A percentile compares a stretch with the other conserved stretches of the same genome.
Conservation (phyloP, 2,113 vertebrate genomes). For the Perccottus glenii region DNA sequence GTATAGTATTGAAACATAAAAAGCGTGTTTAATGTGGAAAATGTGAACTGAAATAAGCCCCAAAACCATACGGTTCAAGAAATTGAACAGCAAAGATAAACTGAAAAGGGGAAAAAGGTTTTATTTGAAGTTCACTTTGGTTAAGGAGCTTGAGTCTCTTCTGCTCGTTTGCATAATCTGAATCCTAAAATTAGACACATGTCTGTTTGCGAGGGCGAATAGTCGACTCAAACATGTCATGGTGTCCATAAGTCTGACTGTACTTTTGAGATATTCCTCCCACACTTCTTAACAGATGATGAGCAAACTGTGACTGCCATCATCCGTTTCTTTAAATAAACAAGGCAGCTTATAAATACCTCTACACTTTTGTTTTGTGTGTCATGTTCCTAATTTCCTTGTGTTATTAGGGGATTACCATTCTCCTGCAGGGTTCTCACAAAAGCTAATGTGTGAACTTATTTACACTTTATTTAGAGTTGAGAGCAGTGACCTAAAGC, state of each 20-base stretch:
- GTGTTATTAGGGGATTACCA: background rate
- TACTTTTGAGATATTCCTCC: constrained; percentile 22
- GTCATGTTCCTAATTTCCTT: background rate
- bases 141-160: background rate
- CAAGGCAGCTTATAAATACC: constrained; percentile 2
- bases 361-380: too few relatives aligned
- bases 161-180: constrained; percentile 3
- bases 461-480: background rate
- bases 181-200: constrained; percentile 5
- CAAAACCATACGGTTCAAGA: too few relatives aligned
- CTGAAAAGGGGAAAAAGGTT: background rate
- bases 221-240: background rate
- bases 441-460: background rate
- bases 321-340: constrained; percentile 7
- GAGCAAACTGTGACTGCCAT: constrained; percentile 36
- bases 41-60: too few relatives aligned
- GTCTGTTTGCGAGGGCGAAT: background rate
- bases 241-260: constrained; percentile 38
- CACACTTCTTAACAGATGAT: constrained; percentile 24
- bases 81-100: too few relatives aligned
- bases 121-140: background rate
- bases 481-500: background rate
- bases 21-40: too few relatives aligned
- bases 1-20: too few relatives aligned
- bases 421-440: constrained; percentile 2